These are phyloP conservation scores for Poeciliopsis gracilis DNA, from an alignment of 2,797 vertebrate species.

Conservation along the genomic window DNA sequence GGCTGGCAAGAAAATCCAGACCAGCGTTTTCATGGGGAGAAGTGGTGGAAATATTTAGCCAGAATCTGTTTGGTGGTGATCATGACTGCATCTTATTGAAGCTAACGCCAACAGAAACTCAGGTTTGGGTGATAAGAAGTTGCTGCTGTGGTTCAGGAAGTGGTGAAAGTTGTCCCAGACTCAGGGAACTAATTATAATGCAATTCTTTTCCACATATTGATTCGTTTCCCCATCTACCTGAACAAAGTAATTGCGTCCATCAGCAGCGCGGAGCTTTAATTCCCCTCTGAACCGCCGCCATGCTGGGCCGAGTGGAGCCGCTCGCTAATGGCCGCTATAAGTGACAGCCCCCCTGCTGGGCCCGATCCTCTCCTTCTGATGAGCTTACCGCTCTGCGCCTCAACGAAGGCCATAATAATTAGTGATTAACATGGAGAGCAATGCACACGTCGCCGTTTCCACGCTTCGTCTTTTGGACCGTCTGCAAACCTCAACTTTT, in stretches of 20 bases:
- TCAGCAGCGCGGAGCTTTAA: neutral
- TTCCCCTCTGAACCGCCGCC: neutral
- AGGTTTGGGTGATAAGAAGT: conserved; percentile 2
- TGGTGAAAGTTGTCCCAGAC: neutral
- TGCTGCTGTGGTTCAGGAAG: neutral
- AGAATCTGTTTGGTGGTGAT: no score
- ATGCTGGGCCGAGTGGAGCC: neutral
- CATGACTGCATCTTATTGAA: neutral
- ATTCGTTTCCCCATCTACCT: neutral
- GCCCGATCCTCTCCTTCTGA: neutral
- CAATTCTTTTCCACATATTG: neutral
- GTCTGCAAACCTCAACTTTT: conserved; percentile 30
- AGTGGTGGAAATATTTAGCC: neutral
- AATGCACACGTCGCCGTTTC: neutral
- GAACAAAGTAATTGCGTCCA: neutral
- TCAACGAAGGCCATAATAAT: conserved; percentile 5
- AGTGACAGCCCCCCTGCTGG: neutral
- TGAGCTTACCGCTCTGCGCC: neutral
- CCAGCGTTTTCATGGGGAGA: neutral
- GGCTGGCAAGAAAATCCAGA: neutral
- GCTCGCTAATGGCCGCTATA: neutral
- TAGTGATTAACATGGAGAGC: conserved; percentile 46
- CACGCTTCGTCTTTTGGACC: conserved; percentile 36
- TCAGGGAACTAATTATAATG: neutral
- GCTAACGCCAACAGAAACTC: neutral